Conservation (phyloP, 2,888 invertebrate species). For the Campoletis raptor region DNA sequence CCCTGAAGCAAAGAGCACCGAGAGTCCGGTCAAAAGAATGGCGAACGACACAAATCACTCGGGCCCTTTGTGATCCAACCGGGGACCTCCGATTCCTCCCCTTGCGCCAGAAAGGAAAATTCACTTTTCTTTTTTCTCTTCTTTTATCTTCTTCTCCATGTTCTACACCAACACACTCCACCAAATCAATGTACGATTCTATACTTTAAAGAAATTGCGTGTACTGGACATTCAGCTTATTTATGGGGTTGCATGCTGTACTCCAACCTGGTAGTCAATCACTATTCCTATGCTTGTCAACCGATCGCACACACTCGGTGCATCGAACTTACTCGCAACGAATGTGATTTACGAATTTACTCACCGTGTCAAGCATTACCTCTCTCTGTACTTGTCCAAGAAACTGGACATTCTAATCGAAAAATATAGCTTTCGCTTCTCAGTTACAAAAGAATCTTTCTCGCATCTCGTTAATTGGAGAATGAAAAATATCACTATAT, state of each 20-base stretch:
- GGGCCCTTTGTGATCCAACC: conserved; percentile 77
- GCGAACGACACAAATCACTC: conserved; percentile 83
- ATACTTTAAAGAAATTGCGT: conserved; percentile 53
- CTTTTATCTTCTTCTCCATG: conserved; percentile 31
- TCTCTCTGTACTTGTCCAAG: neutral
- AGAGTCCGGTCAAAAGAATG: conserved; percentile 80
- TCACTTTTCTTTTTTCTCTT: conserved; percentile 65
- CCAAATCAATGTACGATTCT: conserved; percentile 26
- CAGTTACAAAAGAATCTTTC: conserved; percentile 3
- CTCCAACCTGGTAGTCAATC: conserved; percentile 34
- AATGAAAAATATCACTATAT: neutral
- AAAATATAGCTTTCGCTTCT: neutral
- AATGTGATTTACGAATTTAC: conserved; percentile 32
- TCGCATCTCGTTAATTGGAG: neutral
- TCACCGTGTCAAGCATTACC: conserved; percentile 29
- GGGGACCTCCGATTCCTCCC: conserved; percentile 42
- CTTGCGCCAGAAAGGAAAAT: conserved; percentile 60
- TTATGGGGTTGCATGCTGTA: conserved; percentile 27
- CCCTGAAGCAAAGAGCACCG: conserved; percentile 65
- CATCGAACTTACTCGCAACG: neutral
- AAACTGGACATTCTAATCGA: neutral
- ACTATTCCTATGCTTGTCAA: conserved; percentile 9
- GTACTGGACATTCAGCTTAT: conserved; percentile 46
- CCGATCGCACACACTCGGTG: neutral
- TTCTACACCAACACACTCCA: conserved; percentile 28